Evolutionary conservation across 2,113 vertebrate genomes (phyloP), one percentile per base, ranked within the genome.

Genomic region (Psittacus erithacus): DNA sequence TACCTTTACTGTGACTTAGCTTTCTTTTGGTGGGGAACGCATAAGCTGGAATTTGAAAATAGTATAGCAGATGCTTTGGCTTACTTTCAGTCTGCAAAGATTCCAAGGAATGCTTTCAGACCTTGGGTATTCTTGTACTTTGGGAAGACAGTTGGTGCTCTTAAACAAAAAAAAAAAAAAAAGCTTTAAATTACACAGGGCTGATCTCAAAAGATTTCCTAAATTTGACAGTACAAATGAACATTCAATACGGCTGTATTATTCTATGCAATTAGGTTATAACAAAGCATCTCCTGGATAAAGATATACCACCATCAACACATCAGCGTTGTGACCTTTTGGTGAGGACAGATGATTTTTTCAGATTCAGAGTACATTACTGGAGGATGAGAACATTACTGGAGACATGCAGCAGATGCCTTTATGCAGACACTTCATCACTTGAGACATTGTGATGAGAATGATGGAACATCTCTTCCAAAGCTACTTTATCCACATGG

Each of bases 81-180:
- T 86, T 90, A 59, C 68, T 78, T 80, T 88, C 46, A 50, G 28
- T 39, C 86, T 90, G 52, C 55, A 74, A 92, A 43, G 39, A 88
- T 90, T 92, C 74, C 76, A 88, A 83, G 38, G 38, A 94, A 86
- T 15, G 1, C 46, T 83, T 96, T 95, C 82, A 95, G 77, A 86
- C 14, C 33, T 44, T 86, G 50, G 20, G 13, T 84, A 88, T 74
- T 90, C 90, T 59, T 86, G 64, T 82, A 74, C 69, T 91, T 92
- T 33, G 60, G 60, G 46, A 92, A 90, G 79, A 82, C 62, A 82
- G 47, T 49, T 90, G 75, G 59, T 60, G 8, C 9, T 81, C 38
- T 67, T 63, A 52, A 86, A 94, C 31, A 23, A 78, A 65, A 55
- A 88, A 93, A 49, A n/a, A 70, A 12, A 83, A 86, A 78, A 62